Evolutionary conservation across 2,113 vertebrate species (phyloP), one percentile per base, ranked within the genome.

Genomic region (Eptesicus fuscus): DNA sequence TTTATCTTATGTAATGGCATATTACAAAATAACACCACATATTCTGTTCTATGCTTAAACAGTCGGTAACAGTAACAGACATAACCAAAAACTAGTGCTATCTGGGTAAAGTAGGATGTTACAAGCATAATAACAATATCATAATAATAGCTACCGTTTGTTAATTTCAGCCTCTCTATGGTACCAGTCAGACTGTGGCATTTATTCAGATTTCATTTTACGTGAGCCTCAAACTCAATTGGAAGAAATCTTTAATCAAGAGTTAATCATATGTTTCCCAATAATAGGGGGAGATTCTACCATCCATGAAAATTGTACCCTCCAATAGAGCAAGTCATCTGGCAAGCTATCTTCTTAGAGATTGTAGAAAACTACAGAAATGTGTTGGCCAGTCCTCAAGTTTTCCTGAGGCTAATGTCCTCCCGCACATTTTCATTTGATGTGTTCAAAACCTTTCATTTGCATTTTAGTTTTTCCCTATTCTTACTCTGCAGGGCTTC

Each of bases 201-300:
- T 95, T 93, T 97, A 90, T 90, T 96, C 85, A 74, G 25, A 86
- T 95, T 96, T 95, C 83, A 97, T 95, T 95, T 92, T 83, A 63
- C 82, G 49, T 85, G 56, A 96, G 56, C 82, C 74, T 94, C 83
- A 94, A 95, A 94, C 42, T 96, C 90, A 97, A 93, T 42, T 97
- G 80, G 88, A 93, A 96, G 82, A 95, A 96, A 95, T 92, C 95
- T 95, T 92, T 96, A 67, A 96, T 96, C 93, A 90, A 88, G 90
- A 96, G 77, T 90, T 96, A 97, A 96, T 95, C 47, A 16, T 94
- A 83, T 95, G 90, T 95, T 56, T 63, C n/a, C 73, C 61, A 94
- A 92, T 92, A 95, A 96, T 96, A 96, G 40, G 69, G 17, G 82
- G 9, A 94, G 95, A 96, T 85, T 96, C 90, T 95, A 91, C 95